These are phyloP conservation scores for Lithophane ornitopus DNA, from an alignment of 2,888 invertebrate species.

Conservation along the genomic window DNA sequence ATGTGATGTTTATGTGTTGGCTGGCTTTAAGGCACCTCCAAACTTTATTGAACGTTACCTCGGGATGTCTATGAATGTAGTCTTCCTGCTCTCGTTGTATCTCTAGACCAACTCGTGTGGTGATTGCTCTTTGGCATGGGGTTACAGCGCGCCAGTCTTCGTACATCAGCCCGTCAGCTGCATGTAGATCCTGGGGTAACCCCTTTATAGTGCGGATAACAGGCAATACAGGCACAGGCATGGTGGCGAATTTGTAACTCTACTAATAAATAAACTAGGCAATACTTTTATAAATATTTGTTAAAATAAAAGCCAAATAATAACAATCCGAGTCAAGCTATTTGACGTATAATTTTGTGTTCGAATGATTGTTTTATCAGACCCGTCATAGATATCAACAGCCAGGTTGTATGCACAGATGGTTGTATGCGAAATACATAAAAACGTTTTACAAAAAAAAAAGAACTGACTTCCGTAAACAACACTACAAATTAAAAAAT, in stretches of 20 bases:
- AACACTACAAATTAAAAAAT: too few species aligned
- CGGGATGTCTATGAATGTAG: slow-evolving; percentile 81
- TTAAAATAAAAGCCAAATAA: not conserved
- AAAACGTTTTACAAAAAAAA: too few species aligned
- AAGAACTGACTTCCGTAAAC: too few species aligned
- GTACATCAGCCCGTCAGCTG: slow-evolving; percentile 77
- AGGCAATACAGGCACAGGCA: slow-evolving; percentile 79
- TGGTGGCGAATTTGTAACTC: slow-evolving; percentile 50
- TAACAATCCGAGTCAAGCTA: not conserved
- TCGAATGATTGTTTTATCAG: not conserved
- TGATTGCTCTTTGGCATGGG: slow-evolving; percentile 77
- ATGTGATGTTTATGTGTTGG: not conserved
- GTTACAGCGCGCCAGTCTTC: slow-evolving; percentile 77
- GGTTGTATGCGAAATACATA: not conserved
- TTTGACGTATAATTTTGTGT: slow-evolving; percentile 40
- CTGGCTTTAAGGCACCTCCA: not conserved
- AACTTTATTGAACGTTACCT: slow-evolving; percentile 70
- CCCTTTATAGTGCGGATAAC: slow-evolving; percentile 76
- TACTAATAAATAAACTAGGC: slow-evolving; percentile 1
- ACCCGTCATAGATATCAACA: not conserved
- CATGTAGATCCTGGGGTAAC: slow-evolving; percentile 66
- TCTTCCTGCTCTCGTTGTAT: slow-evolving; percentile 84
- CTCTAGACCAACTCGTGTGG: slow-evolving; percentile 74
- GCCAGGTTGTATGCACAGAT: slow-evolving; percentile 4
- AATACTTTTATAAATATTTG: not conserved